Evolutionary conservation across 1,140 invertebrate genomes (phyloP).

Genomic region (Penaeus japonicus): DNA sequence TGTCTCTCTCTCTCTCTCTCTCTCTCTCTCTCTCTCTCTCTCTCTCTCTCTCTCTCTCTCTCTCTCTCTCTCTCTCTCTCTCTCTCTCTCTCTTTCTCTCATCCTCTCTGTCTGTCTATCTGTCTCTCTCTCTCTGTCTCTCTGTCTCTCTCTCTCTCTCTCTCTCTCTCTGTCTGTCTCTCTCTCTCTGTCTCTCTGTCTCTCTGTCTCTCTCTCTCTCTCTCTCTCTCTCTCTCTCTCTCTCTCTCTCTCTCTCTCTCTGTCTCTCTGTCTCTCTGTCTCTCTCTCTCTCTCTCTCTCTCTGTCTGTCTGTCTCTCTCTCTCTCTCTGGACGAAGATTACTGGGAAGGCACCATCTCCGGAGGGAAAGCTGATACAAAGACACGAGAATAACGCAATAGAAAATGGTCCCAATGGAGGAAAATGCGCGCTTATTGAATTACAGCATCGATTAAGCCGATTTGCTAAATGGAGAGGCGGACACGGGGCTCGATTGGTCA

Average conservation of each 20-base stretch:
- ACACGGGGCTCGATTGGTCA: constrained; percentile 27
- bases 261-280: background rate
- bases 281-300: background rate
- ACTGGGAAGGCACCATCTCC: background rate
- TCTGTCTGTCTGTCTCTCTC: background rate
- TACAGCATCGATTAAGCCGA: constrained; percentile 48
- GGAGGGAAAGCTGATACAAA: background rate
- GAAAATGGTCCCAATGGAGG: constrained; percentile 30
- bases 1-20: too few relatives aligned
- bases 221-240: background rate
- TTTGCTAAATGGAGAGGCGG: constrained; percentile 46
- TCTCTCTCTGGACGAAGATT: background rate
- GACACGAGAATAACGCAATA: constrained; percentile 27
- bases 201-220: background rate
- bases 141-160: background rate
- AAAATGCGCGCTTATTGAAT: constrained; percentile 44
- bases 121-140: background rate
- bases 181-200: background rate
- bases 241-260: background rate
- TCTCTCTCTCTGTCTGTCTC: background rate
- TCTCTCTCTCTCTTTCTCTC: background rate
- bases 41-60: too few relatives aligned
- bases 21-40: too few relatives aligned
- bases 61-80: background rate
- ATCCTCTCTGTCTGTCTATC: background rate